Percentiles rank a stretch among this genome's conserved stretches.
phyloP scores from a whole-genome alignment of 2,797 vertebrate genomes.

The Arrhamphus sclerolepis region DNA sequence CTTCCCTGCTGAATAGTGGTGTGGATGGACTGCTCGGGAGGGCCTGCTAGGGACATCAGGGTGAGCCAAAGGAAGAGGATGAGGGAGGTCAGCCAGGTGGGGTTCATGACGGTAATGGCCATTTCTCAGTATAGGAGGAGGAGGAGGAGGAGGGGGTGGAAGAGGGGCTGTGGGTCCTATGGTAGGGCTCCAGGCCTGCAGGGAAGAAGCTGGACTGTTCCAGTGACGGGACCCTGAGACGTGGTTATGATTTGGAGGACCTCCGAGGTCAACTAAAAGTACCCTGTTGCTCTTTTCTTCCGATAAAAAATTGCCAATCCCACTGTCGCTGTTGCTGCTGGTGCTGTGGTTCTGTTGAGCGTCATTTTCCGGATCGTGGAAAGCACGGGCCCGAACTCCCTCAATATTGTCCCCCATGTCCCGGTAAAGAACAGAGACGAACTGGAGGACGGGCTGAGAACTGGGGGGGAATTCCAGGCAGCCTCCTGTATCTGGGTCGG shows the following conservation, averaged over 20 bases:
- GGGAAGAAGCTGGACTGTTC: slow-evolving; percentile 82
- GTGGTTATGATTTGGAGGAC: slow-evolving; percentile 84
- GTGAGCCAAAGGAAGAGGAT: slow-evolving; percentile 81
- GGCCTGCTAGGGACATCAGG: slow-evolving; percentile 72
- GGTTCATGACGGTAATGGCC: slow-evolving; percentile 87
- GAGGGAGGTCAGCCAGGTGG: slow-evolving; percentile 81
- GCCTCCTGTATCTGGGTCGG: slow-evolving; percentile 93
- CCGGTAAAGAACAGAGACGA: slow-evolving; percentile 94
- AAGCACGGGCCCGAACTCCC: slow-evolving; percentile 92
- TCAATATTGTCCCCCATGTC: slow-evolving; percentile 98
- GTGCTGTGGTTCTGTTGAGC: slow-evolving; percentile 92
- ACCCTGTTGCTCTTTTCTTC: slow-evolving; percentile 93
- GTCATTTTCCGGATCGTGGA: slow-evolving; percentile 88
- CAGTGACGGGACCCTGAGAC: slow-evolving; percentile 80
- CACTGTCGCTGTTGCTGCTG: slow-evolving; percentile 98
- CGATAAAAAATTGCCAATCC: slow-evolving; percentile 93
- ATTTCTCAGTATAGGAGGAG: slow-evolving; percentile 78
- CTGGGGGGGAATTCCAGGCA: slow-evolving; percentile 95
- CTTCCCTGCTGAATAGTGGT: slow-evolving; percentile 82
- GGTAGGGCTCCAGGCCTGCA: slow-evolving; percentile 72
- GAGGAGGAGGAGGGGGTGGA: slow-evolving; percentile 52
- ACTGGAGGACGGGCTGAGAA: slow-evolving; percentile 94
- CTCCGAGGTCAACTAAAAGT: slow-evolving; percentile 92
- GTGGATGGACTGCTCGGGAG: slow-evolving; percentile 67
- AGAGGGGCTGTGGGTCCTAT: slow-evolving; percentile 58